phyloP scores from a whole-genome alignment of 2,797 vertebrate genomes.

The Lithobates sylvaticus region DNA sequence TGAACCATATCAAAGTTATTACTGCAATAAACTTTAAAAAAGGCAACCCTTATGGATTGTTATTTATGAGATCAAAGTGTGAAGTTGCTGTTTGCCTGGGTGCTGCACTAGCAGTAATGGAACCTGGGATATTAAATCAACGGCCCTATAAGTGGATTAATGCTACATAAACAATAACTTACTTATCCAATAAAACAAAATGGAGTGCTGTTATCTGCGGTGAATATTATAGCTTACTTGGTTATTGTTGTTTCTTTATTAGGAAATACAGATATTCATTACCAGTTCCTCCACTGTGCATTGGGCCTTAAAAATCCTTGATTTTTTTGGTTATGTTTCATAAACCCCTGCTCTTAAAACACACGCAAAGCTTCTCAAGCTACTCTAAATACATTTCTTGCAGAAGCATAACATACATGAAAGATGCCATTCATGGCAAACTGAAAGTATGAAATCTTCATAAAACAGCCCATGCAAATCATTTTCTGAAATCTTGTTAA shows the following conservation, averaged over 20 bases:
- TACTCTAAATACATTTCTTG: slow-evolving; percentile 49
- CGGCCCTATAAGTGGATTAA: too few relatives aligned
- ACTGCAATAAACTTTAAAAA: too few relatives aligned
- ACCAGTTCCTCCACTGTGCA: slow-evolving; percentile 36
- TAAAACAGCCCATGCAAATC: slow-evolving; percentile 58
- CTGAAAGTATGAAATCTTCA: slow-evolving; percentile 54
- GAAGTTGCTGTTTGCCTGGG: too few relatives aligned
- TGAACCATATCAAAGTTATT: too few relatives aligned
- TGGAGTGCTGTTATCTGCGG: slow-evolving; percentile 1
- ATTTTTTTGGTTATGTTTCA: slow-evolving; percentile 57
- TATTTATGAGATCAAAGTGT: too few relatives aligned
- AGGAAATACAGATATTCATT: slow-evolving; percentile 36
- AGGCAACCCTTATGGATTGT: too few relatives aligned
- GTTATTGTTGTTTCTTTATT: slow-evolving; percentile 16
- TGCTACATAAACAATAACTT: too few relatives aligned
- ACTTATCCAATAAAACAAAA: background rate
- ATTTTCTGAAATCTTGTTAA: slow-evolving; percentile 54
- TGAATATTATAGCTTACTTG: slow-evolving; percentile 34
- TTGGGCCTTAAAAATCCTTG: slow-evolving; percentile 23
- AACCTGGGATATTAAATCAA: too few relatives aligned
- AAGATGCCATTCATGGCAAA: slow-evolving; percentile 49
- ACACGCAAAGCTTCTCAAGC: slow-evolving; percentile 54
- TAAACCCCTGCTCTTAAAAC: slow-evolving; percentile 51
- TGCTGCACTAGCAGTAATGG: too few relatives aligned
- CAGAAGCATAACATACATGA: slow-evolving; percentile 52